Evolutionary conservation across 2,113 vertebrate genomes (phyloP), one percentile per base, ranked within the genome.

Genomic region (Hymenochirus boettgeri): DNA sequence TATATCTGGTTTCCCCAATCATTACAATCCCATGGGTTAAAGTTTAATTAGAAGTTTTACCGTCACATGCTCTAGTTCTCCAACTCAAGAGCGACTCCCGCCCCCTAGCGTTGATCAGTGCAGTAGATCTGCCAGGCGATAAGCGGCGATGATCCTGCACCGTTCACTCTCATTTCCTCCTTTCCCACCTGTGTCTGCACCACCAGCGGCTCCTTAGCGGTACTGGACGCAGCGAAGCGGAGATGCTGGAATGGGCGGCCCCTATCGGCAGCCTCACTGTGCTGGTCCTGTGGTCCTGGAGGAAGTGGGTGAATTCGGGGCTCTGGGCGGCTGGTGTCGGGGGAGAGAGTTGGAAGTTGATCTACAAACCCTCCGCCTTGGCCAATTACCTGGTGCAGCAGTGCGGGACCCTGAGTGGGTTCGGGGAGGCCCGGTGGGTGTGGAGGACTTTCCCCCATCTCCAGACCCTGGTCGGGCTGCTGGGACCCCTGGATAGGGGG

Each of bases 321-420:
- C 11, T n/a, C 11, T 21, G 47, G n/a, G 56, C 39, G 26, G 22
- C 19, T 12, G 62, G 23, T 4, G 56, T 31, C 19, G 45, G 21
- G 3, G 13, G 2, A 15, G 17, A 54, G 35, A 37, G 42, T 58
- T 45, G n/a, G 39, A 31, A 65, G 66, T 29, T 73, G 62, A 50
- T 90, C 51, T 89, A 86, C 80, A 91, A 91, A 60, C 86, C 88
- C 2, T 90, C 89, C 0, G 84, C 88, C 1, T 71, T 91, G 58
- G 88, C 88, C 53, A 88, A 87, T 72, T 88, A 88, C 55, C 84
- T 90, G 45, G 74, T 88, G 22, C 87, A 80, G 52, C 83, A 85
- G 74, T 90, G 89, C 77, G 37, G 66, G 74, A 83, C 76, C 53
- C 86, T 90, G 70, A 72, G 65, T 12, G 56, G 66, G 29, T 84